Base-by-base conservation (phyloP, 2,888 invertebrate species). In the Xestia c-nigrum region DNA sequence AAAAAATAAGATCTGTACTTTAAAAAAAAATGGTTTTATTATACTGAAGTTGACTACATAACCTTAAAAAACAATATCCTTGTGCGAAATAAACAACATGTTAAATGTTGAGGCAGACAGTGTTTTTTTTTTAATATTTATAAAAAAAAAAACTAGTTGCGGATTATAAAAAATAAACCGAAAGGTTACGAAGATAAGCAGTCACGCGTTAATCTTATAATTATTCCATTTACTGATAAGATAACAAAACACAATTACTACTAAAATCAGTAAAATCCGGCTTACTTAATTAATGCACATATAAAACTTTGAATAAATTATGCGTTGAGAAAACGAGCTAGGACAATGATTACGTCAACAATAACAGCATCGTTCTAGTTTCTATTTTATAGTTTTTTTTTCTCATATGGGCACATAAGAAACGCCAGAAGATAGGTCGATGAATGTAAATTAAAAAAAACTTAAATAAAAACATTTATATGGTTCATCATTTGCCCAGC, bases 161-260 rank as follows among this genome's bases (percentile, higher is more conserved):
- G 38, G 9, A 16, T n/a, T 5, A 47, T 9, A 16, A n/a, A 47
- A 52, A 52, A 71, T 46, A 52, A 55, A 57, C 7, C 40, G 6
- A 83, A 81, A 81, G 70, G 83, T 68, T 74, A 74, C 72, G 43
- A 47, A 74, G 55, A 83, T 83, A 74, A 79, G 47, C 21, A 74
- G 40, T 40, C 71, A 55, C 63, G 52, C 16, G 24, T 57, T 55
- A 24, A 81, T 80, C 16, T 68, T 31, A 74, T 59, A 74, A 68
- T 74, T 64, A 82, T 83, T 71, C 63, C 10, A 64, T 83, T 68
- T 55, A 21, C 12, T 3, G 74, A 81, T 81, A 70, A 74, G 70
- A 78, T 70, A 50, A 55, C 14, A 24, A 50, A 63, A 78, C 14
- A 57, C 46, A 52, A 79, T 79, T 57, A 64, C 59, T 24, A 31